Conservation (phyloP, 1,140 invertebrate species). For the Cydia fagiglandana region DNA sequence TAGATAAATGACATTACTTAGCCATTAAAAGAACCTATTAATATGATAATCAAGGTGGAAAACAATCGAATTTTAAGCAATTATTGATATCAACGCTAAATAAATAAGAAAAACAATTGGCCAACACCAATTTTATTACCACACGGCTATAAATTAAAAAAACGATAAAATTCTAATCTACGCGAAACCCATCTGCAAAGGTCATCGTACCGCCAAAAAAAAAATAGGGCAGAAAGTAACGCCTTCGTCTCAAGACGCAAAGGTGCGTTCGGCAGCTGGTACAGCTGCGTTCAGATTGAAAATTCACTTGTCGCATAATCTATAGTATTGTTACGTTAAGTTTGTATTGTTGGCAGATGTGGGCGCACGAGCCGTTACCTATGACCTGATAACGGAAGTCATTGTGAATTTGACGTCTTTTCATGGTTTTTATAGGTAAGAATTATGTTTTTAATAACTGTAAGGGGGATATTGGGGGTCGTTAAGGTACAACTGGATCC, state of each 20-base stretch:
- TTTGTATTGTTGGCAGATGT: conserved; percentile 35
- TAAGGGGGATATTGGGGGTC: too few species aligned
- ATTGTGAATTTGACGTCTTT: conserved; percentile 5
- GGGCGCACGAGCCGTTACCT: conserved; percentile 41
- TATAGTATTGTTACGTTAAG: conserved; percentile 29
- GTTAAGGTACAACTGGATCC: too few species aligned
- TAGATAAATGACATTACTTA: not conserved
- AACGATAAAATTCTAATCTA: conserved; percentile 1
- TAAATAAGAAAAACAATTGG: not conserved
- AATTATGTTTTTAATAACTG: not conserved
- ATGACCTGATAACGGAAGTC: conserved; percentile 14
- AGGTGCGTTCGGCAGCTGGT: conserved; percentile 43
- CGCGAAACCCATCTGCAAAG: conserved; percentile 31
- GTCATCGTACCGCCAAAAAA: conserved; percentile 35
- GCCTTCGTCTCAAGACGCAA: conserved; percentile 44
- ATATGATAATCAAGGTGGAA: not conserved
- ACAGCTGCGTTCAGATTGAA: conserved; percentile 43
- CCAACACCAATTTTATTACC: not conserved
- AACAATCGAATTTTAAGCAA: not conserved
- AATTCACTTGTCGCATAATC: conserved; percentile 43
- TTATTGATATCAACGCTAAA: not conserved
- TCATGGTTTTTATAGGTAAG: not conserved
- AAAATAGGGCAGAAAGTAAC: conserved; percentile 33
- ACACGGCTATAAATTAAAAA: not conserved
- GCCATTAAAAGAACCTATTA: not conserved